phyloP scores from a whole-genome alignment of 2,113 vertebrate genomes.

The Petroica traversi region DNA sequence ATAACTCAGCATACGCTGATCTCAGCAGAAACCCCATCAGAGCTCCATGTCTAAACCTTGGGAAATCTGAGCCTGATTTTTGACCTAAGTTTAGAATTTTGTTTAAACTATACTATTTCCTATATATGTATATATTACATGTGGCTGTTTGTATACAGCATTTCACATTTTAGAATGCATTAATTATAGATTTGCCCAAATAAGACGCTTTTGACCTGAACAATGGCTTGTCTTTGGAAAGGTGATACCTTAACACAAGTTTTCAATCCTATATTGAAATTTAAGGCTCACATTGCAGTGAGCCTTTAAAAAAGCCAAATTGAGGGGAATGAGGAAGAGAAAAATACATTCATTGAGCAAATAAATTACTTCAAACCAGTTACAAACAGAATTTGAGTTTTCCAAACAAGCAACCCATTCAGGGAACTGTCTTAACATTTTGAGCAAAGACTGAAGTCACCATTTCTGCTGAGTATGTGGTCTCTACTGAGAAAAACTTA shows the following conservation, averaged over 20 bases:
- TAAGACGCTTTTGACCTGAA: neutral
- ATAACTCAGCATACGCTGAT: neutral
- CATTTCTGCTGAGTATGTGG: neutral
- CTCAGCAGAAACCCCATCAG: neutral
- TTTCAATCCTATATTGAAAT: too few species aligned
- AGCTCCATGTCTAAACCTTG: neutral
- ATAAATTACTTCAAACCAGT: neutral
- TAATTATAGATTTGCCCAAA: neutral
- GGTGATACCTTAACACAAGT: neutral
- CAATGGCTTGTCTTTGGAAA: neutral
- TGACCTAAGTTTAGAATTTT: neutral
- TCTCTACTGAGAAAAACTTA: neutral
- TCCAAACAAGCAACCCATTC: neutral
- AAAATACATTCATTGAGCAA: neutral
- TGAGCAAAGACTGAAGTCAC: neutral
- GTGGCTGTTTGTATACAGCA: neutral
- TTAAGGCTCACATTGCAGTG: fast-evolving
- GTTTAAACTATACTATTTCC: too few species aligned
- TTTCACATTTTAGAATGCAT: neutral
- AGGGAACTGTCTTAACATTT: neutral
- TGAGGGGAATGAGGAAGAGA: neutral
- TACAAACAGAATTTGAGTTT: neutral
- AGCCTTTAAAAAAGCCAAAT: neutral
- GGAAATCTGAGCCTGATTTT: neutral
- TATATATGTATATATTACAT: too few species aligned